A percentile compares a stretch with the other conserved stretches of the same genome.
phyloP scores from a whole-genome alignment of 2,888 invertebrate genomes.

The Catocala sponsa region DNA sequence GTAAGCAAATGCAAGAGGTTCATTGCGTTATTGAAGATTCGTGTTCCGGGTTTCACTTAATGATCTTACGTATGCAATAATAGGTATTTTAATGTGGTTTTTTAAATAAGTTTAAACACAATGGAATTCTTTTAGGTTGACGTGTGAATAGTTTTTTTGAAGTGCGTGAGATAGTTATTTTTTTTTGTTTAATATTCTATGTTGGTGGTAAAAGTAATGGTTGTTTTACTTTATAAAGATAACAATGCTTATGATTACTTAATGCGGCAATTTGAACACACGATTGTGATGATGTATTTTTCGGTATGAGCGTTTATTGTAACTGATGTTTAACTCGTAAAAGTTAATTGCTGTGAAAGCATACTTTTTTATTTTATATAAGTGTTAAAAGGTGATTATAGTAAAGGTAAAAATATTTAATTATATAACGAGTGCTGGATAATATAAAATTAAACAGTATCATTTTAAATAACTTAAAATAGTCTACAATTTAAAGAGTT shows the following conservation, averaged over 20 bases:
- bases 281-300: background rate
- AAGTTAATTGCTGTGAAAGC: slow-evolving; percentile 9
- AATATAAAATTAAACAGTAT: too few relatives aligned
- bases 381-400: background rate
- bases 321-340: slow-evolving; percentile 7
- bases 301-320: background rate
- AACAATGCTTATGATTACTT: slow-evolving; percentile 4
- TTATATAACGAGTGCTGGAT: too few relatives aligned
- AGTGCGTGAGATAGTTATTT: background rate
- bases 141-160: slow-evolving; percentile 2
- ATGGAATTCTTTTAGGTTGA: slow-evolving; percentile 5
- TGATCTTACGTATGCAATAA: slow-evolving; percentile 11
- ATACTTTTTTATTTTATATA: background rate
- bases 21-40: slow-evolving; percentile 16
- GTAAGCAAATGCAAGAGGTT: slow-evolving; percentile 17
- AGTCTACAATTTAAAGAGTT: too few relatives aligned
- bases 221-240: background rate
- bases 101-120: slow-evolving; percentile 1
- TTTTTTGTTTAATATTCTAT: background rate
- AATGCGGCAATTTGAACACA: slow-evolving; percentile 1
- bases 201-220: background rate
- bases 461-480: too few relatives aligned
- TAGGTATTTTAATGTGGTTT: background rate
- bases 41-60: slow-evolving; percentile 39
- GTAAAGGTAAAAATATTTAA: too few relatives aligned